A percentile compares a stretch with the other conserved stretches of the same genome.
These are phyloP conservation scores for Hirtodrosophila confusa DNA, from an alignment of 2,888 invertebrate species.

Conservation along the genomic window DNA sequence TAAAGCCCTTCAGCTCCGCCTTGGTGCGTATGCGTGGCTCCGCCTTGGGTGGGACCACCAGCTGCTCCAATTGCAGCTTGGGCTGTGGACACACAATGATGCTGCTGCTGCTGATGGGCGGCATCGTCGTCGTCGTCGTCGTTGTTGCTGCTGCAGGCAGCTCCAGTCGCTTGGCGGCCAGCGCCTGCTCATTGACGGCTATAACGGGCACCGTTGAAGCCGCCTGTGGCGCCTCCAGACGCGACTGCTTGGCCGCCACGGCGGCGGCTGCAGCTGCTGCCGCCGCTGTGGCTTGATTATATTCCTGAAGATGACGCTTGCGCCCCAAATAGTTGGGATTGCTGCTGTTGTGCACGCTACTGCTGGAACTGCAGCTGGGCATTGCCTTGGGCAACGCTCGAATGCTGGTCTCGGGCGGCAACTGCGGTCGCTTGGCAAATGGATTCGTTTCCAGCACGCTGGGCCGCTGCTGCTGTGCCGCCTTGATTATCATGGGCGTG, in stretches of 20 bases:
- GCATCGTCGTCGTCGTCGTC: too few species aligned
- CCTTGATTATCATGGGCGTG: slow-evolving; percentile 58
- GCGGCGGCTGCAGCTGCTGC: slow-evolving; percentile 43
- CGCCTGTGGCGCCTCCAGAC: slow-evolving; percentile 32
- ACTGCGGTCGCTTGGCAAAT: slow-evolving; percentile 66
- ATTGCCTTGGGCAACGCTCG: slow-evolving; percentile 39
- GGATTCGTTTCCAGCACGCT: slow-evolving; percentile 81
- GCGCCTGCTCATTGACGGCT: slow-evolving; percentile 68
- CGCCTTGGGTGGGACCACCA: slow-evolving; percentile 45
- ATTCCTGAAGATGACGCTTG: slow-evolving; percentile 80
- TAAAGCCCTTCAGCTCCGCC: slow-evolving; percentile 90
- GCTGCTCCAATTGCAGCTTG: slow-evolving; percentile 13
- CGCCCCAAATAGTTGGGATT: slow-evolving; percentile 79
- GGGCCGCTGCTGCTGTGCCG: slow-evolving; percentile 75
- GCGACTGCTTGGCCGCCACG: slow-evolving; percentile 57
- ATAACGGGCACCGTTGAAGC: slow-evolving; percentile 63
- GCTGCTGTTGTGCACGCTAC: slow-evolving; percentile 54
- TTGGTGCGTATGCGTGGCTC: slow-evolving; percentile 90
- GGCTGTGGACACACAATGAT: slow-evolving; percentile 23
- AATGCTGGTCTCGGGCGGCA: slow-evolving; percentile 71
- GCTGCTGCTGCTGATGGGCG: slow-evolving; percentile 3
- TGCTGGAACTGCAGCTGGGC: slow-evolving; percentile 5
- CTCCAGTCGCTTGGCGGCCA: slow-evolving; percentile 43
- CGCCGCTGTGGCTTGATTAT: slow-evolving; percentile 62
- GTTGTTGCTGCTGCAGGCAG: background rate